Conservation (phyloP, 2,113 vertebrate genomes). For the Brachyistius frenatus region DNA sequence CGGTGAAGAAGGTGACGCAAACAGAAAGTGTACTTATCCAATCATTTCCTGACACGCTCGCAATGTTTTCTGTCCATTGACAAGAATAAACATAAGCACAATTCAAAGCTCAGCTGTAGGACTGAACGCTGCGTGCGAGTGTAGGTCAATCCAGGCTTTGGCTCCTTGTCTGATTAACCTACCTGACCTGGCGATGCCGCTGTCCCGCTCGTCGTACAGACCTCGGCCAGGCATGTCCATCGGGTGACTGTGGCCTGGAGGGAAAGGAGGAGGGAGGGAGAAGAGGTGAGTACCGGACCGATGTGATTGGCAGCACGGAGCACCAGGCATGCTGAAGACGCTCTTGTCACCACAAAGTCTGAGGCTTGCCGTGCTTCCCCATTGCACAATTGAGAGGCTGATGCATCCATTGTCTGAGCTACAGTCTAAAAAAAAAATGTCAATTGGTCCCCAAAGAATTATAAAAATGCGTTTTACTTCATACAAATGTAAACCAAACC, state of each 20-base stretch:
- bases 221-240: constrained; percentile 99
- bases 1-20: not conserved
- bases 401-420: not conserved
- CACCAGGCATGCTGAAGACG: constrained; percentile 1
- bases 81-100: constrained; percentile 21
- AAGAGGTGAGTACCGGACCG: constrained; percentile 13
- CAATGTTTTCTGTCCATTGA: constrained; percentile 15
- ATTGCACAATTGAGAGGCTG: not conserved
- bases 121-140: constrained; percentile 20
- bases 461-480: too few species aligned
- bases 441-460: too few species aligned
- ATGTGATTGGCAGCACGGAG: not conserved
- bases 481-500: too few species aligned
- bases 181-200: constrained; percentile 98
- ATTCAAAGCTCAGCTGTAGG: constrained; percentile 16
- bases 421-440: not conserved
- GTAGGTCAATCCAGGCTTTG: constrained; percentile 66
- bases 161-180: constrained; percentile 69
- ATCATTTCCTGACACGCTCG: not conserved
- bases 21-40: not conserved
- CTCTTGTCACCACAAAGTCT: not conserved
- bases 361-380: not conserved
- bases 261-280: constrained; percentile 1
- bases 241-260: constrained; percentile 96
- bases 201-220: constrained; percentile 93